phyloP scores from a whole-genome alignment of 64 coral and sea anemone genomes.

The Porites lutea region DNA sequence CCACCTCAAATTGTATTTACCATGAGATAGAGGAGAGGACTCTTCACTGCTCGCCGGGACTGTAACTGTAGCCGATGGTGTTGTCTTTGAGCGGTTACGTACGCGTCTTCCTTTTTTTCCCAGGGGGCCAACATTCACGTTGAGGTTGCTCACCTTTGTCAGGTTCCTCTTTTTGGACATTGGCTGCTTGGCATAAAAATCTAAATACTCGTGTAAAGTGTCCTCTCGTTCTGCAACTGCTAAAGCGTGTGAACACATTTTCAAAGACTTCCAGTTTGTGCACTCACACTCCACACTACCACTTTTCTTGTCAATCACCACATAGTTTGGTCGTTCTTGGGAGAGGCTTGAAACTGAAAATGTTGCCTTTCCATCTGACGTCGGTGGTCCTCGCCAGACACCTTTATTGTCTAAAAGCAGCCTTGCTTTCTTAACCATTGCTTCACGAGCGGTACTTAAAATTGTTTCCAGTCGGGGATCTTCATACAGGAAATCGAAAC shows the following conservation, averaged over 20 bases:
- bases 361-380: not conserved
- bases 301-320: not conserved
- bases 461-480: not conserved
- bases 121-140: not conserved
- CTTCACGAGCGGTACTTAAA: not conserved
- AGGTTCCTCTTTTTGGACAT: not conserved
- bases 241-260: conserved; percentile 16
- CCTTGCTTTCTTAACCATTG: not conserved
- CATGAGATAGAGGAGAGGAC: too few relatives aligned
- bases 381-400: conserved; percentile 21
- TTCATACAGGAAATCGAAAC: not conserved
- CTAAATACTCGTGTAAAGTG: not conserved
- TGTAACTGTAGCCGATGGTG: conserved; percentile 23
- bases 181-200: not conserved
- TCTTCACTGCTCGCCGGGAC: not conserved
- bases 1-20: too few relatives aligned
- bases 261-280: not conserved
- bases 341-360: conserved; percentile 16
- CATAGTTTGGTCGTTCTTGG: not conserved
- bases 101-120: not conserved
- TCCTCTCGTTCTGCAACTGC: conserved; percentile 7
- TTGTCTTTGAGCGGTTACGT: not conserved
- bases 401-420: not conserved
- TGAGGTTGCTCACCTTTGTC: not conserved
- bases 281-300: conserved; percentile 12